Conservation (phyloP, 2,888 invertebrate genomes). For the Hololepta plana region DNA sequence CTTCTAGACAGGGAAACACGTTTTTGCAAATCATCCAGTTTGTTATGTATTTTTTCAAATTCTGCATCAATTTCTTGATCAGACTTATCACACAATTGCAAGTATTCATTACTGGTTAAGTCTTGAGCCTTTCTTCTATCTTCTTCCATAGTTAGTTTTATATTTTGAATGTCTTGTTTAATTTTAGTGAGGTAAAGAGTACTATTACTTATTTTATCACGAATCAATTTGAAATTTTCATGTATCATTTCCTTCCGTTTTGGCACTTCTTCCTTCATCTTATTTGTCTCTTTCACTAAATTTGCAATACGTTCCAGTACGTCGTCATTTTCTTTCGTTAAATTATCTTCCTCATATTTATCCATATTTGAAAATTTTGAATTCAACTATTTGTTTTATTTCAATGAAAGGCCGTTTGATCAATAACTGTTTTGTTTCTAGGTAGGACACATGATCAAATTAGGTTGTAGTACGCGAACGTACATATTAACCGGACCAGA, state of each 20-base stretch:
- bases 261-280: conserved; percentile 17
- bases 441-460: conserved; percentile 84
- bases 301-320: no score
- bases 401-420: background rate
- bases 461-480: conserved; percentile 73
- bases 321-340: background rate
- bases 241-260: conserved; percentile 17
- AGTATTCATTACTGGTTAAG: conserved; percentile 11
- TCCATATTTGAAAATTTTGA: no score
- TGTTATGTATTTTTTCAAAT: conserved; percentile 17
- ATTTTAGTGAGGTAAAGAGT: conserved; percentile 18
- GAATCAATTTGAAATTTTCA: conserved; percentile 16
- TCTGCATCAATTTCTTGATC: conserved; percentile 20
- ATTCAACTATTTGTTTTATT: background rate
- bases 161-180: conserved; percentile 21
- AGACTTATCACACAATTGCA: conserved; percentile 12
- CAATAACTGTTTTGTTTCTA: conserved; percentile 11
- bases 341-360: no score
- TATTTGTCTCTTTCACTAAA: conserved; percentile 5
- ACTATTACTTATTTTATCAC: conserved; percentile 17
- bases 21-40: conserved; percentile 11
- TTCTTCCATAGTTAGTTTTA: conserved; percentile 19
- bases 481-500: conserved; percentile 72
- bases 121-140: conserved; percentile 15
- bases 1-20: conserved; percentile 9